Evolutionary conservation across 2,113 vertebrate genomes (phyloP).

Genomic region (Tautogolabrus adspersus): DNA sequence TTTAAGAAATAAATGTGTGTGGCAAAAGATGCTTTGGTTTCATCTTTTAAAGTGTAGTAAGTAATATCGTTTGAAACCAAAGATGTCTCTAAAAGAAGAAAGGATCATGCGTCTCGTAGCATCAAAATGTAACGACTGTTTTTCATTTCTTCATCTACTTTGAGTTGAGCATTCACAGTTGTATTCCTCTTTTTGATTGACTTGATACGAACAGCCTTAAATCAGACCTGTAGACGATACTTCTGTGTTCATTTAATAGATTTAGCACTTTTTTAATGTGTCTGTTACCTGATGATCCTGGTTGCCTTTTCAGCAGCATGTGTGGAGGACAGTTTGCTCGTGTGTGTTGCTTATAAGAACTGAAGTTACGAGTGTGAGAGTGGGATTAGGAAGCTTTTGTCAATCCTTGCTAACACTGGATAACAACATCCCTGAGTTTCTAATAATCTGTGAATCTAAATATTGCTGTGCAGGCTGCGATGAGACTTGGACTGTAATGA

Average conservation of each 20-base stretch:
- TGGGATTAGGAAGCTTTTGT: neutral
- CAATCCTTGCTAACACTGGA: neutral
- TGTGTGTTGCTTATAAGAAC: too few relatives aligned
- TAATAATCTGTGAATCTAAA: neutral
- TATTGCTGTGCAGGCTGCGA: neutral
- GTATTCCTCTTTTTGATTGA: neutral
- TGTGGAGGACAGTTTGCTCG: neutral
- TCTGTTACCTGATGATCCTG: neutral
- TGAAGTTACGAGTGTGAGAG: neutral
- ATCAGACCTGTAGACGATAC: constrained; percentile 5
- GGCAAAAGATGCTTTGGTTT: constrained; percentile 41
- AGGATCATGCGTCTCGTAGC: neutral
- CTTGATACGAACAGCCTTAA: constrained; percentile 8
- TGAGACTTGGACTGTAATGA: neutral
- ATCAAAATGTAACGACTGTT: neutral
- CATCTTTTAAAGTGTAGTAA: neutral
- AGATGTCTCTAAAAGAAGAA: neutral
- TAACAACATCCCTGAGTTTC: neutral
- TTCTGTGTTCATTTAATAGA: neutral
- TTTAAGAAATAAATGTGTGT: constrained; percentile 75
- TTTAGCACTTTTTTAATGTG: neutral
- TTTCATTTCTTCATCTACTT: too few relatives aligned
- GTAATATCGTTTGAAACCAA: constrained; percentile 5
- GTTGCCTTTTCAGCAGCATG: neutral
- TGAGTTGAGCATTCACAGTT: too few relatives aligned